These are phyloP conservation scores for Lepetodrilus schrolli DNA, from an alignment of 2,888 invertebrate species.

Conservation along the genomic window DNA sequence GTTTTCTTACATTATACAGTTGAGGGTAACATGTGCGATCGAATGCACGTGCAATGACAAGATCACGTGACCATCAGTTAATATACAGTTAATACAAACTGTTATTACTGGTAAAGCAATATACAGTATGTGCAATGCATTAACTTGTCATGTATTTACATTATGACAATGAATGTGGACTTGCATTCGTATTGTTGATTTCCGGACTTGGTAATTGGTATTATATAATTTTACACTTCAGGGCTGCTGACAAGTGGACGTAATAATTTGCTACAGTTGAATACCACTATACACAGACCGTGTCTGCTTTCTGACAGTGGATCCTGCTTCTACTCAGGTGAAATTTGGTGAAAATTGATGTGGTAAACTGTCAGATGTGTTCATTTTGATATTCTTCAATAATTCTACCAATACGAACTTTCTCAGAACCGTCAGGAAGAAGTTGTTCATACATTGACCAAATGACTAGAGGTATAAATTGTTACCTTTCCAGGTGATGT, in stretches of 20 bases:
- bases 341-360: background rate
- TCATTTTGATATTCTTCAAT: background rate
- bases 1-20: no score
- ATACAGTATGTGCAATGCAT: no score
- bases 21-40: no score
- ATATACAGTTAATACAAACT: no score
- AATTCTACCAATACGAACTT: background rate
- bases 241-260: background rate
- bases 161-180: no score
- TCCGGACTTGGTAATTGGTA: no score
- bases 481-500: constrained; percentile 84
- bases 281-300: background rate
- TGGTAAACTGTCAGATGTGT: background rate
- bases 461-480: background rate
- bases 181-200: no score
- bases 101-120: no score
- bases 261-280: background rate
- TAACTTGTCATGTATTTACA: no score
- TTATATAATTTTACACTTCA: no score
- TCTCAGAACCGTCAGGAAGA: background rate
- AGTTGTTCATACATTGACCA: background rate
- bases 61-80: no score
- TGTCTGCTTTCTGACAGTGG: background rate
- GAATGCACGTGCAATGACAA: no score
- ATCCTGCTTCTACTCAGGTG: constrained; percentile 15